A percentile compares a stretch with the other conserved stretches of the same genome.
Evolutionary conservation across 2,888 invertebrate species (phyloP).

Genomic region (Zeuzera pyrina): DNA sequence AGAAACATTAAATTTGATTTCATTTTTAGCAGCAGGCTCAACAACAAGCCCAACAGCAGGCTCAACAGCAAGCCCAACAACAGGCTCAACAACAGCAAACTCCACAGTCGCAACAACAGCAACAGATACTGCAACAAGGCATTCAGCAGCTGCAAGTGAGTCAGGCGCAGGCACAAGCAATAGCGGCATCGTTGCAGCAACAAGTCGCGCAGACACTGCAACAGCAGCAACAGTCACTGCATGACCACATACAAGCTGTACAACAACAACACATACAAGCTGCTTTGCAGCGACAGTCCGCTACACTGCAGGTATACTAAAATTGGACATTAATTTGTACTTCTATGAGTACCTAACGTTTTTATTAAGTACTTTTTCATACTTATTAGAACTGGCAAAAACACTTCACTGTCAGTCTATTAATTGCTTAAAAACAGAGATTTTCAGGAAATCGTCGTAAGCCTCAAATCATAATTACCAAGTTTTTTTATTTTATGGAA

Average conservation of each 20-base stretch:
- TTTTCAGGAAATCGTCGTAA: no score
- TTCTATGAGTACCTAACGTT: no score
- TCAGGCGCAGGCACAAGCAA: constrained; percentile 60
- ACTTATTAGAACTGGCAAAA: no score
- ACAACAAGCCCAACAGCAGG: constrained; percentile 36
- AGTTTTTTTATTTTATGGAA: no score
- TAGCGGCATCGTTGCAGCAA: constrained; percentile 58
- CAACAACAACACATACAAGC: constrained; percentile 67
- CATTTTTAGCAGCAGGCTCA: constrained; percentile 38
- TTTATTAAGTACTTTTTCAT: no score
- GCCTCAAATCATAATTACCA: no score
- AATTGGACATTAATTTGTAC: no score
- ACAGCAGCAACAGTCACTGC: constrained; percentile 59
- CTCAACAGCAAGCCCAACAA: constrained; percentile 38
- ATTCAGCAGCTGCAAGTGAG: constrained; percentile 59
- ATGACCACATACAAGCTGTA: constrained; percentile 60
- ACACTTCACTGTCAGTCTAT: no score
- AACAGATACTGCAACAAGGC: constrained; percentile 43
- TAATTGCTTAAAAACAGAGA: no score
- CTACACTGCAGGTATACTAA: constrained; percentile 57
- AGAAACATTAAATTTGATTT: not conserved
- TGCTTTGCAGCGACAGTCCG: constrained; percentile 60
- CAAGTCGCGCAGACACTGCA: constrained; percentile 61
- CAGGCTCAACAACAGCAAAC: constrained; percentile 36
- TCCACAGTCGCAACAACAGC: constrained; percentile 29